These are phyloP conservation scores for Perca fluviatilis DNA, from an alignment of 2,113 vertebrate species.

Conservation along the genomic window DNA sequence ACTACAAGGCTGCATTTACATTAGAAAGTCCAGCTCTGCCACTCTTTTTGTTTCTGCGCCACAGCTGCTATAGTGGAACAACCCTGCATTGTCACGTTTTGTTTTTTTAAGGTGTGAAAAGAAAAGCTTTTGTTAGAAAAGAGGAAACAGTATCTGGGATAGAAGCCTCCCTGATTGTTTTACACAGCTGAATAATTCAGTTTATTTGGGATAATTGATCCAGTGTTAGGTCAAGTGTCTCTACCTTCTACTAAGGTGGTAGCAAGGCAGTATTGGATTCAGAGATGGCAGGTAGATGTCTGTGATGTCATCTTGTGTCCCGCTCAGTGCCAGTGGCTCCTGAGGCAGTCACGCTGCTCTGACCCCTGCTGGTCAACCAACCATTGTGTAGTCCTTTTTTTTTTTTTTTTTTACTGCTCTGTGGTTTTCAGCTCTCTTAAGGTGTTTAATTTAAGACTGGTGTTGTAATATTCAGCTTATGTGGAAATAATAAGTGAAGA, in stretches of 20 bases:
- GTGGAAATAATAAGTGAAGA: background rate
- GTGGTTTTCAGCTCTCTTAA: background rate
- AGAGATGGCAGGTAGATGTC: slow-evolving; percentile 55
- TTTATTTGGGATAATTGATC: slow-evolving; percentile 71
- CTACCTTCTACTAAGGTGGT: slow-evolving; percentile 45
- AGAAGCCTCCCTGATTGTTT: slow-evolving; percentile 60
- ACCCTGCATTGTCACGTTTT: background rate
- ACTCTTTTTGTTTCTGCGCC: slow-evolving; percentile 3
- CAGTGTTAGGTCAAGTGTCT: slow-evolving; percentile 71
- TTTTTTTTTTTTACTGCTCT: background rate
- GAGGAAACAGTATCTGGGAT: slow-evolving; percentile 53
- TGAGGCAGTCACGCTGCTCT: slow-evolving; percentile 35
- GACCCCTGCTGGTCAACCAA: slow-evolving; percentile 66
- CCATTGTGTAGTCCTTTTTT: background rate
- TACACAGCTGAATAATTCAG: slow-evolving; percentile 79
- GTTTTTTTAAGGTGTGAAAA: slow-evolving; percentile 43
- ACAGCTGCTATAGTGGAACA: slow-evolving; percentile 8
- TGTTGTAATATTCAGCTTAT: background rate
- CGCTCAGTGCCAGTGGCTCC: slow-evolving; percentile 16
- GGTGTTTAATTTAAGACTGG: background rate
- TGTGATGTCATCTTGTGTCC: slow-evolving; percentile 49
- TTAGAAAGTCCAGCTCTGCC: slow-evolving; percentile 31
- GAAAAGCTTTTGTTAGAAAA: slow-evolving; percentile 42
- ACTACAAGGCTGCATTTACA: slow-evolving; percentile 31
- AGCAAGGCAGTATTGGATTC: slow-evolving; percentile 48